Percentiles rank a stretch among this genome's conserved stretches.
Conservation (phyloP, 1,140 invertebrate genomes). For the Lordiphosa collinella region DNA sequence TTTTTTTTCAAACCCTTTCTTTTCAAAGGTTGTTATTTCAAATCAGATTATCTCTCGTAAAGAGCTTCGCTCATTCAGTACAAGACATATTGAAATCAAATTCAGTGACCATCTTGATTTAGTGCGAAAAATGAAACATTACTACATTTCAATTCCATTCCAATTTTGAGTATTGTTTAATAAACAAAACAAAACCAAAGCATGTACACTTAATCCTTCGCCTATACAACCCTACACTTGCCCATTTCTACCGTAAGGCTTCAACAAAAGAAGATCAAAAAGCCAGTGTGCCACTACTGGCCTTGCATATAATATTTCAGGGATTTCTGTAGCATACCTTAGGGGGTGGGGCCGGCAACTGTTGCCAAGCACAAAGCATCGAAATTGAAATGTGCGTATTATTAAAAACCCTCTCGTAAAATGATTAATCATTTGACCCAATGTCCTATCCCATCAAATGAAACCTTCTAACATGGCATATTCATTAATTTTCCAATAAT, state of each 20-base stretch:
- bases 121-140: too few relatives aligned
- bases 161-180: too few relatives aligned
- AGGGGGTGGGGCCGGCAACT: constrained; percentile 8
- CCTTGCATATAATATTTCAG: constrained; percentile 34
- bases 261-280: constrained; percentile 34
- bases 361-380: constrained; percentile 1
- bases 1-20: too few relatives aligned
- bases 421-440: constrained; percentile 65
- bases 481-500: constrained; percentile 77
- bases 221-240: not conserved
- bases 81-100: too few relatives aligned
- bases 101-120: too few relatives aligned
- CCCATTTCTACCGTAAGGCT: not conserved
- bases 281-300: constrained; percentile 13
- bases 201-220: not conserved
- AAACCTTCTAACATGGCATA: constrained; percentile 67
- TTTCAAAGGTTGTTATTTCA: too few relatives aligned
- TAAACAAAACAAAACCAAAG: not conserved
- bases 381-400: constrained; percentile 4
- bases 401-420: not conserved
- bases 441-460: constrained; percentile 20
- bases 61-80: too few relatives aligned
- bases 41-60: too few relatives aligned
- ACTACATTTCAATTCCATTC: too few relatives aligned
- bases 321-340: constrained; percentile 35